These are phyloP conservation scores for Azorinus chamasolen DNA, from an alignment of 2,888 invertebrate species.

Conservation along the genomic window DNA sequence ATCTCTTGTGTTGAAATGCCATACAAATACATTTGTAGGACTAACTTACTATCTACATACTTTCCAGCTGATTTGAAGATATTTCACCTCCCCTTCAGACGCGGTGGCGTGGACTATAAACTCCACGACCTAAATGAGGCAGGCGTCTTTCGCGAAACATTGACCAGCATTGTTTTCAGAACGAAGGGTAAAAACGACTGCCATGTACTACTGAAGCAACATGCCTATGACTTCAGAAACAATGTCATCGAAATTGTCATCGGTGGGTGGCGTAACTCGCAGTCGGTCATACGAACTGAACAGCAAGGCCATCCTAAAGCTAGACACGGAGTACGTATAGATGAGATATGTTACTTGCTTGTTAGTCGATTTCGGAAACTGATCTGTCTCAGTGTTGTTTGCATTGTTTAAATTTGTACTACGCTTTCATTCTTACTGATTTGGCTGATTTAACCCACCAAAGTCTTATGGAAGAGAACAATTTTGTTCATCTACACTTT, in stretches of 20 bases:
- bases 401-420: no score
- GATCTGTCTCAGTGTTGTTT: no score
- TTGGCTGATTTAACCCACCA: no score
- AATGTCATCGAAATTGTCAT: conserved; percentile 44
- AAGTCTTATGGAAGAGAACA: no score
- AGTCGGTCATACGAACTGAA: conserved; percentile 35
- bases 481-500: no score
- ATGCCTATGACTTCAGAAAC: conserved; percentile 11
- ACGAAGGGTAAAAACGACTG: conserved; percentile 36
- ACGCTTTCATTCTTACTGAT: no score
- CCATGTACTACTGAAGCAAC: conserved; percentile 29
- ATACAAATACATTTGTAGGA: no score
- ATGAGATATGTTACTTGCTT: no score
- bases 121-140: conserved; percentile 16
- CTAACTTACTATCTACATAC: no score
- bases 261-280: conserved; percentile 45
- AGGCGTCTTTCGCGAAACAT: conserved; percentile 5
- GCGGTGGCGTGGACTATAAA: conserved; percentile 33
- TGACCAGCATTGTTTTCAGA: conserved; percentile 19
- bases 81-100: conserved; percentile 15
- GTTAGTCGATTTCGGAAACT: no score
- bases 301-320: conserved; percentile 29
- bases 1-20: no score
- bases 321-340: conserved; percentile 3
- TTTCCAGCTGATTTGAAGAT: no score